Evolutionary conservation across 1,140 invertebrate species (phyloP).

Genomic region (Drosophila nikananu): DNA sequence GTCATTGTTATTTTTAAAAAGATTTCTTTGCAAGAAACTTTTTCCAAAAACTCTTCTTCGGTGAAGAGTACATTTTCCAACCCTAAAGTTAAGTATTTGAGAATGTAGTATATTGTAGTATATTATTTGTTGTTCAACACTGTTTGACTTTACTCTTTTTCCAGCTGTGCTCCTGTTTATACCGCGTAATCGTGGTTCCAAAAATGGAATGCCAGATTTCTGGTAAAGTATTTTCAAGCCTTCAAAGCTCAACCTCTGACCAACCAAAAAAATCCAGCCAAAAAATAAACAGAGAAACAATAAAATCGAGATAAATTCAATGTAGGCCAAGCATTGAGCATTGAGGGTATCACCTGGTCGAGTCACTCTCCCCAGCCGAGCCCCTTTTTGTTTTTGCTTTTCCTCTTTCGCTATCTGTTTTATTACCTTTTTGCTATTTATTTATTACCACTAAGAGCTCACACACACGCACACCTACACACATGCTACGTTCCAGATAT

Average conservation of each 20-base stretch:
- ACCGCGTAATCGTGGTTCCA: neutral
- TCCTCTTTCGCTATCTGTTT: conserved; percentile 43
- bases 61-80: neutral
- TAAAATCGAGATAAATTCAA: neutral
- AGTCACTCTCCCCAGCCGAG: neutral
- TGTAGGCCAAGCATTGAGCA: neutral
- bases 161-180: neutral
- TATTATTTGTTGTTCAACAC: neutral
- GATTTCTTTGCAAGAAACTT: neutral
- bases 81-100: neutral
- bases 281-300: too few species aligned
- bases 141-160: conserved; percentile 18
- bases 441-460: conserved; percentile 58
- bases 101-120: neutral
- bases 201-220: neutral
- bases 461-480: conserved; percentile 3
- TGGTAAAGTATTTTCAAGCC: neutral
- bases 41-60: neutral
- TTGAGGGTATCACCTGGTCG: neutral
- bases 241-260: neutral
- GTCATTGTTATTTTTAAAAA: too few species aligned
- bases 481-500: conserved; percentile 15
- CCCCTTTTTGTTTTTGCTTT: conserved; percentile 1
- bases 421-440: conserved; percentile 66
- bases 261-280: neutral